Conservation (phyloP, 1,140 invertebrate species). For the Doryteuthis pealeii region DNA sequence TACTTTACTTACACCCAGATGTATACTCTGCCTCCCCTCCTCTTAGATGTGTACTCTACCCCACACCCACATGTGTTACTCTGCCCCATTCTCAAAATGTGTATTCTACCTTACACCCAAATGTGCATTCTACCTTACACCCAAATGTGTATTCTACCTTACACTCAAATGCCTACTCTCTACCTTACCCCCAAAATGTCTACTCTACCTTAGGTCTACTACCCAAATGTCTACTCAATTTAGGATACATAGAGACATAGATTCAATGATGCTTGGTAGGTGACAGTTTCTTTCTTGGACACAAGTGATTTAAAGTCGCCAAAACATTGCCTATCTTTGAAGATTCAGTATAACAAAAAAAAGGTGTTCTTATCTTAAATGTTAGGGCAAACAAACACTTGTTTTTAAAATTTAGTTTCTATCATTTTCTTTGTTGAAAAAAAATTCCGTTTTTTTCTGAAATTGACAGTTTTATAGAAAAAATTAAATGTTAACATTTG, state of each 20-base stretch:
- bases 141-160: neutral
- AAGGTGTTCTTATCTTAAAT: neutral
- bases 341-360: neutral
- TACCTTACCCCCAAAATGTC: neutral
- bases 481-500: too few species aligned
- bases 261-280: neutral
- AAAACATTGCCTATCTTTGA: neutral
- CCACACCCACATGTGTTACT: neutral
- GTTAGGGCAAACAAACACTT: neutral
- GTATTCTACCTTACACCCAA: neutral
- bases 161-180: neutral
- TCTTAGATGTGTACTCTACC: neutral
- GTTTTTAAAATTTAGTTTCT: too few species aligned
- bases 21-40: neutral
- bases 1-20: neutral
- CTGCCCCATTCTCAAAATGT: neutral
- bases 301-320: neutral
- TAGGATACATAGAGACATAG: neutral
- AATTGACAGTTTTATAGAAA: too few species aligned
- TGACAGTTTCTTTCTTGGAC: neutral
- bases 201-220: neutral
- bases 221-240: neutral
- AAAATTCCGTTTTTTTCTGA: too few species aligned
- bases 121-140: neutral
- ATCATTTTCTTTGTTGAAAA: too few species aligned